Evolutionary conservation across 2,113 vertebrate genomes (phyloP), one percentile per base, ranked within the genome.

Genomic region (Sander lucioperca): DNA sequence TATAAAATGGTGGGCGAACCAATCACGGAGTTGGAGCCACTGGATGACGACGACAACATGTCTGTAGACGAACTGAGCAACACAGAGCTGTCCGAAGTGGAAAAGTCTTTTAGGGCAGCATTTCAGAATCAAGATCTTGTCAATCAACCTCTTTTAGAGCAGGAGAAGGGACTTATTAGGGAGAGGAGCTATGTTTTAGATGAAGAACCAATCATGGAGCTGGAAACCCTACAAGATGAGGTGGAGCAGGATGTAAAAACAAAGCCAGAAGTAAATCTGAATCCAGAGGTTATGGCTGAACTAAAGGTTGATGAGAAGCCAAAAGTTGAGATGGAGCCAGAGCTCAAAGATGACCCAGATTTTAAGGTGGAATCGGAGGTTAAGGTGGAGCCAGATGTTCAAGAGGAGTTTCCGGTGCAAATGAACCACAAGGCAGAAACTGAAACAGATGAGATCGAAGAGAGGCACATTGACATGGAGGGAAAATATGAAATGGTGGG

Each of bases 201-300:
- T 33, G 76, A 80, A 65, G 71, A 87, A n/a, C 47, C 73, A 43
- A 59, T 58, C 48, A 65, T 71, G 78, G 45, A 83, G 13, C n/a
- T 64, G 43, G 79, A 90, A 69, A 27, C 53, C 53, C 12, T 16
- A 50, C 15, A n/a, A n/a, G 53, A 54, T 21, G 19, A 54, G 53
- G 19, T 54, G 53, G 53, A 39, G 9, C 39, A 39, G 39, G 39
- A 39, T 10, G 39, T 39, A 10, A 39, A 39, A 36, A 36, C 36
- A 36, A 36, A 71, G 1, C n/a, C 33, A 61, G 74, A 91, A 6
- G 54, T 53, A n/a, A 21, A 74, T 3, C 23, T 54, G 3, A 21
- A 56, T 5, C 27, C 13, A 72, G 75, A 73, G 2, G 58, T 36
- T 19, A 23, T 9, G 25, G 15, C 21, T 11, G 70, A 78, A 2